Base-by-base conservation (phyloP, 2,113 vertebrate species). In the Prunella himalayana region DNA sequence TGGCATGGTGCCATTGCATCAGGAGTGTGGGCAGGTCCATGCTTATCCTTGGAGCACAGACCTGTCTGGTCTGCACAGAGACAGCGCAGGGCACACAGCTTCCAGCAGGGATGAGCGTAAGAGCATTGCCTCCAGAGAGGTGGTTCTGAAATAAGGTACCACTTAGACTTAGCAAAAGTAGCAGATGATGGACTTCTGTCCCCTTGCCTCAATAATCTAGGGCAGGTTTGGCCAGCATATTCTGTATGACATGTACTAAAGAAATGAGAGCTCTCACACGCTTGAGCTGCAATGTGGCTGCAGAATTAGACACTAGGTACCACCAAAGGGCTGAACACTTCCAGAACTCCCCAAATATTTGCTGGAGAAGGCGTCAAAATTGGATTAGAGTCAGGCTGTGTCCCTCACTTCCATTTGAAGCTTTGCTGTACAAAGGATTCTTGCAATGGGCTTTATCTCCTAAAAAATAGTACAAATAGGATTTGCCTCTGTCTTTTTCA, bases 401-500 rank as follows among this genome's bases (percentile, higher is more conserved):
- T 44, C 85, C 54, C 39, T 88, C 24, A 24, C 64, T 93, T 90
- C 33, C 37, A 59, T 39, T 17, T 19, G 41, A 93, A 82, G 56
- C 21, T 90, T 65, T 70, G 47, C 56, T 91, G 6, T 59, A 47
- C 15, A 47, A 88, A 14, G 16, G 56, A 47, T 64, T 50, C 68
- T 45, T 81, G 56, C 30, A 80, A 59, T 20, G 63, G 60, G 35
- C 17, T 83, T 85, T 86, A 21, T 91, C 68, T 66, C 27, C n/a
- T 35, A 14, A 79, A 90, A 86, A 77, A 17, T 17, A 31, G 11
- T 64, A 81, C 85, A 86, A 95, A 81, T 22, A 68, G 86, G 86
- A 94, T 96, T 91, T 96, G 44, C n/a, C 33, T 94, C 75, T 64
- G 50, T 59, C 30, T 86, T 68, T 59, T 92, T 66, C 82, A 86